Evolutionary conservation across 2,888 invertebrate genomes (phyloP).

Genomic region (Lysandra coridon): DNA sequence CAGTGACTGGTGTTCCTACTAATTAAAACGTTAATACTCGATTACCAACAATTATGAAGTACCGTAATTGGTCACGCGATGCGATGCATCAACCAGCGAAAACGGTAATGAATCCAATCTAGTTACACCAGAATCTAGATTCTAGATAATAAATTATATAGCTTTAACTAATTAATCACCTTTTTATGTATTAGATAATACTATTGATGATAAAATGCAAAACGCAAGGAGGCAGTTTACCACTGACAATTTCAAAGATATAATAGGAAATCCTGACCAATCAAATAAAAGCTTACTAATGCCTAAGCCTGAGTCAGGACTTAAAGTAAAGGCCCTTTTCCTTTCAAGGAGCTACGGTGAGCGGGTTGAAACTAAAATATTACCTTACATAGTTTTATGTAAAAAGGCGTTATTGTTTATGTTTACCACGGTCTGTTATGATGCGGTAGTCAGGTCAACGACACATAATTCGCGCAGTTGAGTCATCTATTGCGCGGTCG

Average conservation of each 20-base stretch:
- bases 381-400: not conserved
- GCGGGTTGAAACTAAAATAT: constrained; percentile 2
- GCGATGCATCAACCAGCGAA: not conserved
- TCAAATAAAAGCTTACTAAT: not conserved
- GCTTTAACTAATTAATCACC: not conserved
- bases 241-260: not conserved
- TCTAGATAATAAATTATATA: not conserved
- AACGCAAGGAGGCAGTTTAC: not conserved
- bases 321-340: not conserved
- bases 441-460: constrained; percentile 15
- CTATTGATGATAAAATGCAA: not conserved
- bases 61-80: constrained; percentile 6
- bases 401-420: constrained; percentile 2
- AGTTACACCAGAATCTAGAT: not conserved
- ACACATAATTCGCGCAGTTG: constrained; percentile 23
- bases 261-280: not conserved
- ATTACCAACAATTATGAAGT: not conserved
- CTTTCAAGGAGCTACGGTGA: not conserved
- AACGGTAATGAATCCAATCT: not conserved
- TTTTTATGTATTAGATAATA: not conserved
- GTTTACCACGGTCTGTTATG: constrained; percentile 5
- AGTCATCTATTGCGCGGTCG: constrained; percentile 23
- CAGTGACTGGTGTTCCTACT: not conserved
- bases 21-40: constrained; percentile 22
- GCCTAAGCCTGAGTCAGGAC: not conserved